Conservation (phyloP, 2,113 vertebrate species). For the Ia io region DNA sequence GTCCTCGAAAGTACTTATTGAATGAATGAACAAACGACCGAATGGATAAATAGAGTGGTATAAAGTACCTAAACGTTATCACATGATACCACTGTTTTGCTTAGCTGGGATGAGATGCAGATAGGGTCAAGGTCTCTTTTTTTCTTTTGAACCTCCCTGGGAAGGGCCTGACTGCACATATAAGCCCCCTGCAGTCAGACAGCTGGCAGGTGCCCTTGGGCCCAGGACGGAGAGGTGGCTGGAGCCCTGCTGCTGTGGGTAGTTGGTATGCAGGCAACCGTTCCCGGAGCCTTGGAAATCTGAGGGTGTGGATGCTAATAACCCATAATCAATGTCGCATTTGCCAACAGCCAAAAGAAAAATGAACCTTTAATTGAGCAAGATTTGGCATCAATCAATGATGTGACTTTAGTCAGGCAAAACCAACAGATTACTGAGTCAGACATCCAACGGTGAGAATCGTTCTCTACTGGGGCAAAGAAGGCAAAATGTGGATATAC, state of each 20-base stretch:
- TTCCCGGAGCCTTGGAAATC: background rate
- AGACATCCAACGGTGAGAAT: constrained; percentile 54
- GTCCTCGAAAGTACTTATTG: background rate
- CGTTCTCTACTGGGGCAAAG: background rate
- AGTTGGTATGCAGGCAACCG: constrained; percentile 2
- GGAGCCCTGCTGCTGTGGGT: background rate
- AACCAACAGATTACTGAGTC: constrained; percentile 24
- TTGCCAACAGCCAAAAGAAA: constrained; percentile 65
- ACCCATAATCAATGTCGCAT: constrained; percentile 58
- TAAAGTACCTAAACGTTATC: background rate
- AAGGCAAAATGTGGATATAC: background rate
- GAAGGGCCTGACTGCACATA: background rate
- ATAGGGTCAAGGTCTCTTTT: background rate
- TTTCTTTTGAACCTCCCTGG: background rate
- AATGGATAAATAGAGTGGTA: background rate
- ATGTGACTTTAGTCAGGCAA: constrained; percentile 69
- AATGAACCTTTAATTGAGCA: constrained; percentile 73
- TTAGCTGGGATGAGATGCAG: background rate
- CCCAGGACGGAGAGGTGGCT: background rate
- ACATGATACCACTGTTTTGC: background rate
- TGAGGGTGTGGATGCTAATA: constrained; percentile 52
- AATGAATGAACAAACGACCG: background rate
- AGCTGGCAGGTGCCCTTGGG: background rate
- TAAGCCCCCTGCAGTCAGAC: background rate
- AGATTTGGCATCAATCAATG: constrained; percentile 70